Evolutionary conservation across 2,113 vertebrate species (phyloP).

Genomic region (Solea solea): DNA sequence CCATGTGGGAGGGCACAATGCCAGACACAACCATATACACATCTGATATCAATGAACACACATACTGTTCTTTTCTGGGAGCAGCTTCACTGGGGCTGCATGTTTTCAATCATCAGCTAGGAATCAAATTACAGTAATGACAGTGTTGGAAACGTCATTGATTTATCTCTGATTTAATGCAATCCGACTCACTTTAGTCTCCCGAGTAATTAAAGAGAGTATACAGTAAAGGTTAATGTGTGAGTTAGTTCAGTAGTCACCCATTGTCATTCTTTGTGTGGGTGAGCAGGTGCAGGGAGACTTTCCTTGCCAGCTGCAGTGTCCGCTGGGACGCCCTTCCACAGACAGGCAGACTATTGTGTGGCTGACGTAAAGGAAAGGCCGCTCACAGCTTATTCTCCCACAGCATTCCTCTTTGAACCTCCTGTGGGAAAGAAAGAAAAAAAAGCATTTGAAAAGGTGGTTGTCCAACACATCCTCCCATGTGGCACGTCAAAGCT

Average conservation of each 20-base stretch:
- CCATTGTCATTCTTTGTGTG: slow-evolving; percentile 53
- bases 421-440: slow-evolving; percentile 66
- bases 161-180: slow-evolving; percentile 49
- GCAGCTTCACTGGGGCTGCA: slow-evolving; percentile 13
- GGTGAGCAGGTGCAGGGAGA: slow-evolving; percentile 65
- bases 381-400: slow-evolving; percentile 56
- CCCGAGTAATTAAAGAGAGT: slow-evolving; percentile 34
- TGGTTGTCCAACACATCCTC: slow-evolving; percentile 72
- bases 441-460: slow-evolving; percentile 53
- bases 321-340: slow-evolving; percentile 57
- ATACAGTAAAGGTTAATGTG: slow-evolving; percentile 49
- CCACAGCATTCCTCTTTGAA: slow-evolving; percentile 56
- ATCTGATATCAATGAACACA: slow-evolving; percentile 58
- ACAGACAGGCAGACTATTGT: slow-evolving; percentile 68
- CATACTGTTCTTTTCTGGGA: slow-evolving; percentile 40
- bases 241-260: slow-evolving; percentile 49
- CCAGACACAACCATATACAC: slow-evolving; percentile 41
- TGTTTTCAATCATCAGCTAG: slow-evolving; percentile 58
- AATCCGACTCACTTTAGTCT: slow-evolving; percentile 33
- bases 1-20: slow-evolving; percentile 26
- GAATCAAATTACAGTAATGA: slow-evolving; percentile 51
- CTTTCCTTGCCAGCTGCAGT: slow-evolving; percentile 52
- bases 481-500: slow-evolving; percentile 59
- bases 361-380: slow-evolving; percentile 71
- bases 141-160: slow-evolving; percentile 23